Percentiles rank a stretch among this genome's conserved stretches.
Conservation (phyloP, 2,113 vertebrate species). For the Ellobius talpinus region DNA sequence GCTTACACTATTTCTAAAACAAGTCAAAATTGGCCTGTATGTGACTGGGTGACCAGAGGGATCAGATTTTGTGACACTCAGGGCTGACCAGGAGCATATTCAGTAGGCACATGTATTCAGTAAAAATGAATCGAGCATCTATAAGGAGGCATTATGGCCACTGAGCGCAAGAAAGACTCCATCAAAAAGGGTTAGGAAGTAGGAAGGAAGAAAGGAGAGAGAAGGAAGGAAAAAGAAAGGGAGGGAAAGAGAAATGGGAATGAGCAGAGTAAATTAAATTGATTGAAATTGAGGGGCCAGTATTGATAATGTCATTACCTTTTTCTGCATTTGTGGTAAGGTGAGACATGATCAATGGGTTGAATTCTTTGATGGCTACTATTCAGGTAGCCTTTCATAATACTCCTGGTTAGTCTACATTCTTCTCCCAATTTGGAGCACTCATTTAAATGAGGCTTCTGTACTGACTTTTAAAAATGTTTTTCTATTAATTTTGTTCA, state of each 20-base stretch:
- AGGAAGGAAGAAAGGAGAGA: too few species aligned
- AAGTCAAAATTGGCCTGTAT: not conserved
- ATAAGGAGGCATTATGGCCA: not conserved
- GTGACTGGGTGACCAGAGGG: not conserved
- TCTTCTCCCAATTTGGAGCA: conserved; percentile 4
- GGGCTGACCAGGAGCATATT: not conserved
- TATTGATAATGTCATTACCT: not conserved
- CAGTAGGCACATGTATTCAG: not conserved
- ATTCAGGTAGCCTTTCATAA: not conserved
- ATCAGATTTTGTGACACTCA: not conserved
- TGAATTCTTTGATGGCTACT: not conserved
- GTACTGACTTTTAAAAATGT: not conserved
- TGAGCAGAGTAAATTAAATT: not conserved
- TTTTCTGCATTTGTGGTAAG: conserved; percentile 20
- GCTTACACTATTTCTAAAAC: not conserved
- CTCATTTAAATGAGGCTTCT: not conserved
- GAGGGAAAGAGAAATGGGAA: not conserved
- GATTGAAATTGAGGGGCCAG: not conserved
- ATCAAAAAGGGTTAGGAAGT: not conserved
- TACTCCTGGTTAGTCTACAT: not conserved
- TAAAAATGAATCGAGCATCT: not conserved
- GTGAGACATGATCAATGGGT: not conserved
- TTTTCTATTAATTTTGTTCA: conserved; percentile 40
- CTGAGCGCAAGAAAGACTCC: not conserved
- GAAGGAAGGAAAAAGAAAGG: not conserved